Conservation (phyloP, 2,888 invertebrate species). For the Melanophora roralis region DNA sequence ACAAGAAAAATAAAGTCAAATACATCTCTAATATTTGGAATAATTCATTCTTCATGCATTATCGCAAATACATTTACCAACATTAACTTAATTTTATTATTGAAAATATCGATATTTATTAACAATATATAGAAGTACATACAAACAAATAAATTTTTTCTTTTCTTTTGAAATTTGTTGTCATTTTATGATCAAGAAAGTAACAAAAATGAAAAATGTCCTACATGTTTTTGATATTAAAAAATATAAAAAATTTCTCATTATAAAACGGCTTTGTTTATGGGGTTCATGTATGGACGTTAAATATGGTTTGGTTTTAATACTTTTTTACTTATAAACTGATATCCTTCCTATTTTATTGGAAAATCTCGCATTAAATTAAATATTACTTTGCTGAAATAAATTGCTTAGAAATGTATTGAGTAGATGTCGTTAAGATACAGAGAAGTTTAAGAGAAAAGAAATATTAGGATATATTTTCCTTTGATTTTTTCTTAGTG, state of each 20-base stretch:
- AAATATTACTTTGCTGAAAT: neutral
- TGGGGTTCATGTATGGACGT: neutral
- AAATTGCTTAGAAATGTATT: neutral
- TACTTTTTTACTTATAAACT: neutral
- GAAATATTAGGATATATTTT: neutral
- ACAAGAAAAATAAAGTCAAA: neutral
- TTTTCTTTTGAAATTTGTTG: neutral
- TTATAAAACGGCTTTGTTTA: conserved; percentile 4
- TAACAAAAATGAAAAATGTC: conserved; percentile 22
- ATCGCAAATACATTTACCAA: conserved; percentile 74
- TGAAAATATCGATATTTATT: conserved; percentile 55
- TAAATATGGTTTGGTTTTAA: neutral
- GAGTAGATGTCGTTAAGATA: neutral
- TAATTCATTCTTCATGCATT: conserved; percentile 69
- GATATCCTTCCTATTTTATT: neutral
- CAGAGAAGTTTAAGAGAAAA: neutral
- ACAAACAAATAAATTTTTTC: too few relatives aligned
- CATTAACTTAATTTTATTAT: conserved; percentile 68
- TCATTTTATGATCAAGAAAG: conserved; percentile 44
- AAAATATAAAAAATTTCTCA: conserved; percentile 19
- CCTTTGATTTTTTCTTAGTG: too few relatives aligned
- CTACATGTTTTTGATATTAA: conserved; percentile 35
- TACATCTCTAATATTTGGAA: conserved; percentile 61
- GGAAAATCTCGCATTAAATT: neutral
- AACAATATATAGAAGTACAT: neutral